phyloP scores from a whole-genome alignment of 2,888 invertebrate genomes.

The Apotomis turbidana region DNA sequence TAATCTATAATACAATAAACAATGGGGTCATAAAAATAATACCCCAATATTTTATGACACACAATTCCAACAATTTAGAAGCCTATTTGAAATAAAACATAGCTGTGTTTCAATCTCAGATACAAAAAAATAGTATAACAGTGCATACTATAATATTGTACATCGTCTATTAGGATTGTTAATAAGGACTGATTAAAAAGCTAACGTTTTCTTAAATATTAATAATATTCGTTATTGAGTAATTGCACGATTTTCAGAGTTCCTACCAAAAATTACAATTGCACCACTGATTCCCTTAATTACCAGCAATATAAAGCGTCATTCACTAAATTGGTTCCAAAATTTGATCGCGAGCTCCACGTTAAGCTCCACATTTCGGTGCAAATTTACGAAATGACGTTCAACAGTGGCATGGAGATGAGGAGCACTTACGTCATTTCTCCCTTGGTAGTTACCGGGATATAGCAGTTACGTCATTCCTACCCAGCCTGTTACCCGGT shows the following conservation, averaged over 20 bases:
- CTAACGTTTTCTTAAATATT: too few relatives aligned
- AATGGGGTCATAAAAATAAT: too few relatives aligned
- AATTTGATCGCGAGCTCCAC: conserved; percentile 53
- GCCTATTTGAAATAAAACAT: too few relatives aligned
- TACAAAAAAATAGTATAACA: too few relatives aligned
- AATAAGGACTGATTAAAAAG: too few relatives aligned
- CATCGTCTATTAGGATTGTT: too few relatives aligned
- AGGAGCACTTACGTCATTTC: conserved; percentile 64
- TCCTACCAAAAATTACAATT: conserved; percentile 26
- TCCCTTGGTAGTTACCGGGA: conserved; percentile 53
- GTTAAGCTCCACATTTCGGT: conserved; percentile 53
- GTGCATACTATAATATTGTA: too few relatives aligned
- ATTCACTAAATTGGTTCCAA: conserved; percentile 49
- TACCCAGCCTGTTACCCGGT: conserved; percentile 54
- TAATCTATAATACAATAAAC: too few relatives aligned
- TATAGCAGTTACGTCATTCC: conserved; percentile 59
- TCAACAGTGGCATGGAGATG: conserved; percentile 46
- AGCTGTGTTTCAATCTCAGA: too few relatives aligned
- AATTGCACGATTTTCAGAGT: neutral
- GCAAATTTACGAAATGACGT: conserved; percentile 53
- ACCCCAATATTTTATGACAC: too few relatives aligned
- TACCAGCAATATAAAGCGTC: conserved; percentile 47
- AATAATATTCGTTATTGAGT: neutral
- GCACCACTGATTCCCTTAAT: conserved; percentile 44
- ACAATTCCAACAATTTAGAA: too few relatives aligned